Evolutionary conservation across 2,888 invertebrate species (phyloP).

Genomic region (Malachius bipustulatus): DNA sequence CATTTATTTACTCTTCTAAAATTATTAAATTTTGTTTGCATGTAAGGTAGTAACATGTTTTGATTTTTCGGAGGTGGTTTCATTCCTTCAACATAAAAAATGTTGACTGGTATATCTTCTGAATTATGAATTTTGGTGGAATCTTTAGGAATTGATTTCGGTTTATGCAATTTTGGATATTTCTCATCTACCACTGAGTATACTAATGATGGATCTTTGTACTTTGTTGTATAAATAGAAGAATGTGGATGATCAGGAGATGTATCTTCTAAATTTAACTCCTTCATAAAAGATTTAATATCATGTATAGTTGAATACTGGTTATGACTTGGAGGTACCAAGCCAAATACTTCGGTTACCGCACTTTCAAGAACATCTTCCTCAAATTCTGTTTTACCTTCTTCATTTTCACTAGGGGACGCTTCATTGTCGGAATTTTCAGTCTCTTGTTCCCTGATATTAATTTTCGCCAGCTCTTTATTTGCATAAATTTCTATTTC

Average conservation of each 20-base stretch:
- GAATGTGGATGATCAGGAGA: too few species aligned
- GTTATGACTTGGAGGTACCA: slow-evolving; percentile 25
- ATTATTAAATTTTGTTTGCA: neutral
- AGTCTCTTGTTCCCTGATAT: neutral
- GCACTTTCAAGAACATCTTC: too few species aligned
- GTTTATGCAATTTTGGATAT: too few species aligned
- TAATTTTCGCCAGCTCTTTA: neutral
- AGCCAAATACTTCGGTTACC: slow-evolving; percentile 22
- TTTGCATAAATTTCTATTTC: slow-evolving; percentile 1
- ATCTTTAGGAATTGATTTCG: too few species aligned
- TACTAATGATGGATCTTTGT: slow-evolving; percentile 3
- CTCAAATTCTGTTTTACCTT: too few species aligned
- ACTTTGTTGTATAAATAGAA: too few species aligned
- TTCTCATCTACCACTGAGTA: slow-evolving; percentile 12
- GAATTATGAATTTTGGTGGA: too few species aligned
- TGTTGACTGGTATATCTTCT: slow-evolving; percentile 27
- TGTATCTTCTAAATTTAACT: too few species aligned
- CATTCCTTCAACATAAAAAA: slow-evolving; percentile 31
- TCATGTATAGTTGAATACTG: slow-evolving; percentile 25
- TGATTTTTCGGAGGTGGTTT: slow-evolving; percentile 29
- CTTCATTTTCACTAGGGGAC: too few species aligned
- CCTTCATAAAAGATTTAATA: too few species aligned
- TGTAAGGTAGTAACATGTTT: slow-evolving; percentile 24
- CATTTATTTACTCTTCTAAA: neutral
- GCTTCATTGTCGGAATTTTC: slow-evolving; percentile 4